Conservation (phyloP, 1,140 invertebrate species). For the Diachasma alloeum region DNA sequence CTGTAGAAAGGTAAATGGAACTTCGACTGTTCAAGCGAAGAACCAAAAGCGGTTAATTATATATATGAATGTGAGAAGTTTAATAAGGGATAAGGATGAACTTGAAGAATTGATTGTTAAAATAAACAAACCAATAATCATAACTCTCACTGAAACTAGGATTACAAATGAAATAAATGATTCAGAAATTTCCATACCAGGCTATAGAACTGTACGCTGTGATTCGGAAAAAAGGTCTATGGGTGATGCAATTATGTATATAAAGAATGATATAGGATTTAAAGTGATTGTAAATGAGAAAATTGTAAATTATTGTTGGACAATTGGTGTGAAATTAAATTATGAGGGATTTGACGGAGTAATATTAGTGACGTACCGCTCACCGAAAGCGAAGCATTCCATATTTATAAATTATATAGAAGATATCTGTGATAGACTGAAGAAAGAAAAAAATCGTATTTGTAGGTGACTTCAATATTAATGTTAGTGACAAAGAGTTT, state of each 20-base stretch:
- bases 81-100: too few species aligned
- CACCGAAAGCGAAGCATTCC: slow-evolving; percentile 20
- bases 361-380: slow-evolving; percentile 19
- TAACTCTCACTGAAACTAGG: too few species aligned
- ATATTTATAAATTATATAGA: slow-evolving; percentile 15
- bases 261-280: slow-evolving; percentile 9
- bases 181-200: background rate
- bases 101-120: too few species aligned
- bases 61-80: too few species aligned
- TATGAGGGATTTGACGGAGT: background rate
- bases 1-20: too few species aligned
- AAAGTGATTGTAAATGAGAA: background rate
- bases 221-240: slow-evolving; percentile 7
- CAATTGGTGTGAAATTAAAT: background rate
- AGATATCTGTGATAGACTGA: slow-evolving; percentile 5
- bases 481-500: background rate
- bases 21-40: too few species aligned
- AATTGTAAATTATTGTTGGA: slow-evolving; percentile 13
- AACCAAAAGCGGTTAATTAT: too few species aligned
- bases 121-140: too few species aligned
- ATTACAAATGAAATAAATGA: slow-evolving; percentile 8
- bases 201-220: slow-evolving; percentile 8
- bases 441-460: background rate
- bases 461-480: slow-evolving; percentile 21
- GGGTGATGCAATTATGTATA: slow-evolving; percentile 12